Evolutionary conservation across 2,113 vertebrate species (phyloP), one percentile per base, ranked within the genome.

Genomic region (Mormoops blainvillei): DNA sequence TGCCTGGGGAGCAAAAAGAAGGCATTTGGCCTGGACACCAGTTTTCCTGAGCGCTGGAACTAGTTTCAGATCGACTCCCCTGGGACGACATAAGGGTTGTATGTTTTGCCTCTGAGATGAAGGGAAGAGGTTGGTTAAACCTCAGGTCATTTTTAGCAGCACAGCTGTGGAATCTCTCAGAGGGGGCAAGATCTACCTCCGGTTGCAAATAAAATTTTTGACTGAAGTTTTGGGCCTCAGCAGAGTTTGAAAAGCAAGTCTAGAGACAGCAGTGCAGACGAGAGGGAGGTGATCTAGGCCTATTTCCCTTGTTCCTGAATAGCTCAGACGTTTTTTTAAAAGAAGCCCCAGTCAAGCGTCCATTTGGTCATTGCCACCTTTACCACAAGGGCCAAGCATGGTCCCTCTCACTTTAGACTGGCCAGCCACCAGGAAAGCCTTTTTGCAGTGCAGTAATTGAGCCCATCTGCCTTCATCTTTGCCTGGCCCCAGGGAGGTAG

Each of bases 51-150:
- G 58, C 19, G 14, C 45, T 67, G 50, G 82, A 85, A 90, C 52
- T 87, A n/a, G 71, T 89, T 95, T 88, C 73, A 94, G 86, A 71
- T 68, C 87, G 89, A 52, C 56, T 97, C 10, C 89, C 87, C 52
- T 84, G 56, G 87, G 87, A 92, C 58, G 31, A 80, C 18, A 4
- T 76, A 50, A 76, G 50, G 56, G 11, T 95, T 94, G 9, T 90
- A 71, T 65, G 71, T 92, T 97, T 97, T 97, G 90, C 52, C 81
- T 94, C 68, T 94, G 33, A 92, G 58, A 87, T 87, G 58, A 96
- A 97, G 61, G 87, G 83, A 96, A 86, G 74, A 97, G 70, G 15
- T 85, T 97, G 45, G 78, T 93, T 96, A 93, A 89, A 95, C 74
- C 48, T 96, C 38, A 84, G 83, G 83, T 92, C 78, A 89, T 90